phyloP scores from a whole-genome alignment of 2,797 vertebrate genomes.

The Bryconaethiops microstoma region DNA sequence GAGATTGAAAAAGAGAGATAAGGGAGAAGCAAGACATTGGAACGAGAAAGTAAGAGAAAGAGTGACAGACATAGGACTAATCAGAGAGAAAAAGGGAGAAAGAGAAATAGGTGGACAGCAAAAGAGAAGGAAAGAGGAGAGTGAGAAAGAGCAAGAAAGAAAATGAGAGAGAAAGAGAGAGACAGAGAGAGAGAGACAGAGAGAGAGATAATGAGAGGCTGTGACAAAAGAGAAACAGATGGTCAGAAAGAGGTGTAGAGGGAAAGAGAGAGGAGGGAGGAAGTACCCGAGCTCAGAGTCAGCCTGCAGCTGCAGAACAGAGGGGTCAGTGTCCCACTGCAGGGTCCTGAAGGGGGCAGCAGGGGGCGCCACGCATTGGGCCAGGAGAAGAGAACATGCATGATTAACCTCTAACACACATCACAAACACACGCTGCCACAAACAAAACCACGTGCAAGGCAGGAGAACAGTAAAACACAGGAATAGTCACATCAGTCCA shows the following conservation, averaged over 20 bases:
- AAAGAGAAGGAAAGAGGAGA: neutral
- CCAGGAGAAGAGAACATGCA: conserved; percentile 79
- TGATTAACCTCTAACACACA: conserved; percentile 61
- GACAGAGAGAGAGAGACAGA: neutral
- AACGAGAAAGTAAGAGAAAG: neutral
- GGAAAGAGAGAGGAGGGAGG: conserved; percentile 63
- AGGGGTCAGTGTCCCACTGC: conserved; percentile 99
- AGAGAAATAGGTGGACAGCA: neutral
- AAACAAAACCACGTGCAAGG: conserved; percentile 40
- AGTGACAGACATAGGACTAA: neutral
- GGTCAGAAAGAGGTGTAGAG: neutral
- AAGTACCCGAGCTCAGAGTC: conserved; percentile 97
- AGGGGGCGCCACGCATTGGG: conserved; percentile 76
- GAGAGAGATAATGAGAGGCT: neutral
- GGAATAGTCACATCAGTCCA: conserved; percentile 9
- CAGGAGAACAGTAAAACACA: conserved; percentile 26
- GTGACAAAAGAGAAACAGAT: neutral
- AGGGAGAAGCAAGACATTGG: conserved; percentile 8
- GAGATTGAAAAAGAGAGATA: conserved; percentile 9
- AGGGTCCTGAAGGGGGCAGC: conserved; percentile 88
- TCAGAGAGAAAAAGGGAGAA: neutral
- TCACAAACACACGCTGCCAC: conserved; percentile 20
- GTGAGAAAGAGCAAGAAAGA: neutral
- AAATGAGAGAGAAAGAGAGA: neutral
- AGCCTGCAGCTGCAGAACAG: conserved; percentile 97